Evolutionary conservation across 2,888 invertebrate genomes (phyloP).

Genomic region (Herminia tarsipennalis): DNA sequence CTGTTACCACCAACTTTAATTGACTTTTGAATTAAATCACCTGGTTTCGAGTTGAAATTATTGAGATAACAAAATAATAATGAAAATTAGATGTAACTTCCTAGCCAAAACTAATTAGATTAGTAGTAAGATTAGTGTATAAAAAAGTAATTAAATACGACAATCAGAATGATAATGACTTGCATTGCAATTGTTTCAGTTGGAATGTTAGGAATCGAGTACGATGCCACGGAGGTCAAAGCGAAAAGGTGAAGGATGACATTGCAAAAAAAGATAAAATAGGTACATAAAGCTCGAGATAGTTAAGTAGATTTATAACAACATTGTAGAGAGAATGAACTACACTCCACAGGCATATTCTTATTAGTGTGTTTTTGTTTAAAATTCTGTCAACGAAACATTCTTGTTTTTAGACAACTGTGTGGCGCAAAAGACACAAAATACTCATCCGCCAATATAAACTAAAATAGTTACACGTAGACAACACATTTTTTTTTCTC

Average conservation of each 20-base stretch:
- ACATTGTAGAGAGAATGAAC: no score
- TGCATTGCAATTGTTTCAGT: not conserved
- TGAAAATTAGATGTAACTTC: conserved; percentile 1
- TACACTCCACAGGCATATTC: no score
- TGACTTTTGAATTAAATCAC: conserved; percentile 40
- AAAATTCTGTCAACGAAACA: no score
- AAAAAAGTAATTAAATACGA: not conserved
- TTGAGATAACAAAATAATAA: conserved; percentile 19
- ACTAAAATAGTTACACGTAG: no score
- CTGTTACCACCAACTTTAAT: conserved; percentile 35
- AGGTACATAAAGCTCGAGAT: no score
- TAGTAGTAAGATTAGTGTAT: not conserved
- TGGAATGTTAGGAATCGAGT: conserved; percentile 2
- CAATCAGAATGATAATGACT: not conserved
- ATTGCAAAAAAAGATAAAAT: no score
- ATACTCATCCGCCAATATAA: no score
- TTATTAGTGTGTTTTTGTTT: no score
- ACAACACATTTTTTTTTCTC: no score
- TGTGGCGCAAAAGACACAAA: no score
- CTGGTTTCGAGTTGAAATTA: conserved; percentile 17
- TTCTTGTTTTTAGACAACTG: no score
- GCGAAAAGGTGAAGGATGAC: conserved; percentile 6
- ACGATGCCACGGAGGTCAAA: not conserved
- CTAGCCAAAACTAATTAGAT: not conserved
- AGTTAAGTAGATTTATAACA: no score